These are phyloP conservation scores for Antigone vipio DNA, from an alignment of 2,113 vertebrate species.

Conservation along the genomic window DNA sequence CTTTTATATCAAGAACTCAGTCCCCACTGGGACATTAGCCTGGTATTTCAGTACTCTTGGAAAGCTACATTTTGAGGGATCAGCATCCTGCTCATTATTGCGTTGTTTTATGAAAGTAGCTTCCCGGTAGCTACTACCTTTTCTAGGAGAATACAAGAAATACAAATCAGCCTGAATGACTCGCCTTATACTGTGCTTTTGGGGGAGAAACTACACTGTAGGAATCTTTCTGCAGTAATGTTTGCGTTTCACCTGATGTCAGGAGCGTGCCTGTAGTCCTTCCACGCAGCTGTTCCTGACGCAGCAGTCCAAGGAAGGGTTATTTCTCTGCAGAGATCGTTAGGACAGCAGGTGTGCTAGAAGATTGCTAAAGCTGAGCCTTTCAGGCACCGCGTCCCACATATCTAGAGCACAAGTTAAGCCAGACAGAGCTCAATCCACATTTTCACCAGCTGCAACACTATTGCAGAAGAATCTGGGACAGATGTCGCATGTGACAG, in stretches of 20 bases:
- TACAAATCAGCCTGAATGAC: background rate
- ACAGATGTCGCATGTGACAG: background rate
- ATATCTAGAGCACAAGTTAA: background rate
- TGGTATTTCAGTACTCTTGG: background rate
- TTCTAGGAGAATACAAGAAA: background rate
- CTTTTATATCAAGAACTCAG: background rate
- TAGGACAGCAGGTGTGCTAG: no score
- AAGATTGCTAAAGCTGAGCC: background rate
- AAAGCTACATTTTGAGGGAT: background rate
- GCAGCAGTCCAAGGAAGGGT: background rate
- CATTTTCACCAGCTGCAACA: background rate
- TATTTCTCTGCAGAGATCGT: background rate
- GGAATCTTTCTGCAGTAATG: background rate
- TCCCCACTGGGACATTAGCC: background rate
- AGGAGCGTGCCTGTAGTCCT: background rate
- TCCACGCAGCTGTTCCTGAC: background rate
- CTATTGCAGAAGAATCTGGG: background rate
- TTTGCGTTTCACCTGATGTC: background rate
- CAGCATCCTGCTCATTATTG: background rate
- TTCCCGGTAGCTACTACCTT: background rate
- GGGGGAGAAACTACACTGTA: background rate
- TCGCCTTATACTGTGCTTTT: background rate
- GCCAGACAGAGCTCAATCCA: background rate
- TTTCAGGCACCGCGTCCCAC: rapidly evolving
- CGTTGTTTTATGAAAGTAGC: background rate